Percentiles rank a stretch among this genome's conserved stretches.
These are phyloP conservation scores for Lithophane semibrunnea DNA, from an alignment of 2,888 invertebrate genomes.

Conservation along the genomic window DNA sequence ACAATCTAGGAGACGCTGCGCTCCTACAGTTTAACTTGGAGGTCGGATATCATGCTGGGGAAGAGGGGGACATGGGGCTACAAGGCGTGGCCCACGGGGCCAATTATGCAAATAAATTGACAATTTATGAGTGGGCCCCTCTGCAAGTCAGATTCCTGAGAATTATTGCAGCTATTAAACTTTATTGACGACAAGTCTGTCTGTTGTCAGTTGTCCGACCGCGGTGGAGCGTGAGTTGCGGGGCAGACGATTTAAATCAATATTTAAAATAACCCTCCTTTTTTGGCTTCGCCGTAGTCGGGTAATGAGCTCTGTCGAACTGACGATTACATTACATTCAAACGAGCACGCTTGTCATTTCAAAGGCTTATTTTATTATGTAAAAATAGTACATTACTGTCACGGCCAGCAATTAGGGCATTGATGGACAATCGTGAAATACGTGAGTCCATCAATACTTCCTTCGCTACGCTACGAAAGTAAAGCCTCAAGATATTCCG, in stretches of 20 bases:
- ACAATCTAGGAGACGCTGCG: conserved; percentile 17
- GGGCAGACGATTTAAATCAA: too few species aligned
- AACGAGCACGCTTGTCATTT: not conserved
- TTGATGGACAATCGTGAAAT: too few species aligned
- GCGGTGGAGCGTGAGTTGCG: not conserved
- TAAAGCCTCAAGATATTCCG: not conserved
- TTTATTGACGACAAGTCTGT: conserved; percentile 26
- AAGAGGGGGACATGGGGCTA: not conserved
- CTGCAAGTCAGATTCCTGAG: conserved; percentile 11
- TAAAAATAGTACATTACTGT: too few species aligned
- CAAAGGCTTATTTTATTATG: not conserved
- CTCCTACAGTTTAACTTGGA: conserved; percentile 27
- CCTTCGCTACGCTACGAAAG: too few species aligned
- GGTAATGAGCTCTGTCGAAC: not conserved
- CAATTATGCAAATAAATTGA: conserved; percentile 71
- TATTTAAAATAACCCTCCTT: not conserved
- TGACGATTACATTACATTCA: not conserved
- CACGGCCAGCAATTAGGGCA: too few species aligned
- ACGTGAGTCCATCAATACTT: too few species aligned
- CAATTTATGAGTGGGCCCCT: conserved; percentile 63
- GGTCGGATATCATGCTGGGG: not conserved
- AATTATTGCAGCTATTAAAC: conserved; percentile 49
- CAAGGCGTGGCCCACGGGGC: conserved; percentile 2
- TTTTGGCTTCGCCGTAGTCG: too few species aligned
- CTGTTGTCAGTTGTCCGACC: not conserved